phyloP scores from a whole-genome alignment of 2,888 invertebrate species.

The Ennomos quercinarius region DNA sequence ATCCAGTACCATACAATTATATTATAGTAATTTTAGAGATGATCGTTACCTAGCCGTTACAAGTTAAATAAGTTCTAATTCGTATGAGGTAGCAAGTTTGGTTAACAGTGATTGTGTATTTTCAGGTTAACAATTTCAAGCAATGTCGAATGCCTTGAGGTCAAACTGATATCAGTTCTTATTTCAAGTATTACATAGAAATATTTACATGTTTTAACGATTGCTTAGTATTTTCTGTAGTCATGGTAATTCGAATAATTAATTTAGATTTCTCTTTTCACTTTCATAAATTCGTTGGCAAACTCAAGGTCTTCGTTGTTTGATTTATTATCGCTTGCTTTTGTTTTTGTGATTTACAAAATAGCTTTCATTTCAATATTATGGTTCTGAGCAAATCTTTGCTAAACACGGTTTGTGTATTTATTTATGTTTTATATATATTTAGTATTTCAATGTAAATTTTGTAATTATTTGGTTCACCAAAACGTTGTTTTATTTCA shows the following conservation, averaged over 20 bases:
- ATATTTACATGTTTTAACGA: too few species aligned
- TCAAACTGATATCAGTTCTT: not conserved
- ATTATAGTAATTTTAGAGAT: too few species aligned
- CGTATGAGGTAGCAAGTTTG: too few species aligned
- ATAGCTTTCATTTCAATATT: slow-evolving; percentile 4
- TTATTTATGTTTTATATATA: slow-evolving; percentile 1
- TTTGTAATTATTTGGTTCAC: slow-evolving; percentile 13
- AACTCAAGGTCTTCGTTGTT: slow-evolving; percentile 16
- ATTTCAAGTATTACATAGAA: too few species aligned
- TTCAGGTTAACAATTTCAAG: not conserved
- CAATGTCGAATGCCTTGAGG: not conserved
- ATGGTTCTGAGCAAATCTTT: not conserved
- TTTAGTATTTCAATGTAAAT: slow-evolving; percentile 14
- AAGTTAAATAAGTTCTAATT: too few species aligned
- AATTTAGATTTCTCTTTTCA: too few species aligned
- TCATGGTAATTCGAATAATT: too few species aligned
- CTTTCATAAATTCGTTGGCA: not conserved
- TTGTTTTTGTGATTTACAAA: slow-evolving; percentile 26
- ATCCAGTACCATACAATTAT: too few species aligned
- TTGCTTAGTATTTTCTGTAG: too few species aligned
- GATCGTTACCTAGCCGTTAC: too few species aligned
- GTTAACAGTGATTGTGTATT: not conserved
- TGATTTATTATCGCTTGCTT: slow-evolving; percentile 34
- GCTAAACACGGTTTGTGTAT: slow-evolving; percentile 2
- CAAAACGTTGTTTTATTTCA: slow-evolving; percentile 50